phyloP scores from a whole-genome alignment of 1,140 invertebrate genomes.

The Asbolus verrucosus region DNA sequence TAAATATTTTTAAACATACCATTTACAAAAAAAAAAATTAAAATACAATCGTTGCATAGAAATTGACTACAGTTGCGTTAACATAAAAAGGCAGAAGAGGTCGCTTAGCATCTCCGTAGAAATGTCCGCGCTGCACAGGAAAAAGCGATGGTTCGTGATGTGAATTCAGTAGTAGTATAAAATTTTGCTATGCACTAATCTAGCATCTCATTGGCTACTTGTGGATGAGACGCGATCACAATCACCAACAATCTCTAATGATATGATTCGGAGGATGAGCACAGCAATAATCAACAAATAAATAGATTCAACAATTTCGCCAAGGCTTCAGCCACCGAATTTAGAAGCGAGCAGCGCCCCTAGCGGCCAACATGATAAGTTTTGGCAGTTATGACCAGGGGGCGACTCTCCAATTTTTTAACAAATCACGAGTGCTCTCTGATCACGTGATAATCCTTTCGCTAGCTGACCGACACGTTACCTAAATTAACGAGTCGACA shows the following conservation, averaged over 20 bases:
- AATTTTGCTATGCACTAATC: no score
- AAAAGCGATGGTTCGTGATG: constrained; percentile 7
- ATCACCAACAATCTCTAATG: constrained; percentile 38
- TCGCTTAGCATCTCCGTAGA: no score
- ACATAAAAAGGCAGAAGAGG: no score
- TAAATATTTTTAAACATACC: constrained; percentile 14
- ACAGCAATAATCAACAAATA: constrained; percentile 5
- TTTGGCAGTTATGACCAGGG: no score
- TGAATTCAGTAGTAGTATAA: constrained; percentile 2
- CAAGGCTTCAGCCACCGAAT: not conserved
- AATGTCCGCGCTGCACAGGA: no score
- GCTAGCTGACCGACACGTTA: no score
- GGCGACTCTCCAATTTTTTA: no score
- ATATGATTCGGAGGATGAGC: constrained; percentile 23
- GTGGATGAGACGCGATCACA: not conserved
- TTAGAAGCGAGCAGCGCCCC: not conserved
- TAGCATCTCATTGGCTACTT: no score
- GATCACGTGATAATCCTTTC: no score
- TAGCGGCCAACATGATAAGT: no score
- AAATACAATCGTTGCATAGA: constrained; percentile 39
- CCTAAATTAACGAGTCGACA: no score
- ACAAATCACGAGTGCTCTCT: no score
- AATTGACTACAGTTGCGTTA: constrained; percentile 36
- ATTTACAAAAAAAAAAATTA: not conserved
- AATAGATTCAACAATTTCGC: constrained; percentile 19